phyloP scores from a whole-genome alignment of 2,113 vertebrate genomes.

The Cynocephalus volans region DNA sequence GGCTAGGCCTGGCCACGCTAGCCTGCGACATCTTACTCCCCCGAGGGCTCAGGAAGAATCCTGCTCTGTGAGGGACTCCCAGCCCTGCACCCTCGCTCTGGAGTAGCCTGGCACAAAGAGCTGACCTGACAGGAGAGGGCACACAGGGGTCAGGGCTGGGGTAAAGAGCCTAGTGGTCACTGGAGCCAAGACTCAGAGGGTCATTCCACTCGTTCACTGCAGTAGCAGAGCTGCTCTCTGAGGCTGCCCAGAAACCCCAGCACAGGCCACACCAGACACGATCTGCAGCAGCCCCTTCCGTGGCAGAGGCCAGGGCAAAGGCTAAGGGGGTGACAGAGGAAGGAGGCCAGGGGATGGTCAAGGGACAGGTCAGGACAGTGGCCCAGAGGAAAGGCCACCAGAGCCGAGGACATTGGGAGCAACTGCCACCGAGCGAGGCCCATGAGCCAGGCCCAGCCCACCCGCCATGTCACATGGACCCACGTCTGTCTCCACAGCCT shows the following conservation, averaged over 20 bases:
- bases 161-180: fast-evolving
- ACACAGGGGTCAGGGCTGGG: not conserved
- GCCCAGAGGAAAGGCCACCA: not conserved
- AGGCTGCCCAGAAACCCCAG: not conserved
- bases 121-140: too few relatives aligned
- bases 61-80: not conserved
- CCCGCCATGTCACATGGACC: not conserved
- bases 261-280: not conserved
- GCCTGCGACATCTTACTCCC: not conserved
- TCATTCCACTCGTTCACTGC: fast-evolving
- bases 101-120: not conserved
- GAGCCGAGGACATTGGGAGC: not conserved
- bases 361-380: not conserved
- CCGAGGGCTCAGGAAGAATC: not conserved
- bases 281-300: not conserved
- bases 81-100: fast-evolving
- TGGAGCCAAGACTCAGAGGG: too few relatives aligned
- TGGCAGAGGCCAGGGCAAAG: not conserved
- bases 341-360: not conserved
- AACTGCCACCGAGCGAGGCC: not conserved
- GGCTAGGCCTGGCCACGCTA: not conserved
- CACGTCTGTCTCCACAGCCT: fast-evolving
- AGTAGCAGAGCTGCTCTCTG: not conserved
- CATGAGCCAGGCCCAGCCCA: not conserved
- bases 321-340: not conserved